Evolutionary conservation across 2,113 vertebrate genomes (phyloP).

Genomic region (Lagopus muta): DNA sequence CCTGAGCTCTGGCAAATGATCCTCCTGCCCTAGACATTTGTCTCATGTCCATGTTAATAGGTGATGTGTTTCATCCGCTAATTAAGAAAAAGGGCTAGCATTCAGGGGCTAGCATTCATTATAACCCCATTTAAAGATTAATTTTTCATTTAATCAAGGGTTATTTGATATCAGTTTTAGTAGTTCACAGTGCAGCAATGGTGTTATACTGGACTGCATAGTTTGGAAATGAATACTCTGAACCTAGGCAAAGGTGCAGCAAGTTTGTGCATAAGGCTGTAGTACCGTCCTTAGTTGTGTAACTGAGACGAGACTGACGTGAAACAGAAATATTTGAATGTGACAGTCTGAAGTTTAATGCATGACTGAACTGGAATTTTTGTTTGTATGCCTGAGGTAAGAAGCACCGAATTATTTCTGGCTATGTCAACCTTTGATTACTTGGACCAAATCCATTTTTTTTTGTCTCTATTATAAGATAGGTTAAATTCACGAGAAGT

Average conservation of each 20-base stretch:
- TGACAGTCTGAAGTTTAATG: slow-evolving; percentile 50
- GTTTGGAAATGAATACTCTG: background rate
- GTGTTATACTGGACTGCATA: accelerated
- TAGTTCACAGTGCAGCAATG: background rate
- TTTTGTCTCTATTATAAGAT: background rate
- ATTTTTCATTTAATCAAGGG: background rate
- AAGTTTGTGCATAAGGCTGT: background rate
- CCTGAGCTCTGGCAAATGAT: background rate
- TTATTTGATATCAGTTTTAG: background rate
- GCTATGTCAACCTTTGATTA: background rate
- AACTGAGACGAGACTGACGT: slow-evolving; percentile 39
- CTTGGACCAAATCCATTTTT: slow-evolving; percentile 15
- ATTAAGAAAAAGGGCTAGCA: background rate
- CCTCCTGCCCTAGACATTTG: background rate
- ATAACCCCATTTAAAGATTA: background rate
- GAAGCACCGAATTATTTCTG: slow-evolving; percentile 39
- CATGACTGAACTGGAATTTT: slow-evolving; percentile 55
- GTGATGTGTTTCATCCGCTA: background rate
- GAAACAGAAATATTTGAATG: slow-evolving; percentile 50
- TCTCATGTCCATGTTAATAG: background rate
- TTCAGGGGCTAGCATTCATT: background rate
- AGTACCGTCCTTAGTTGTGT: slow-evolving; percentile 29
- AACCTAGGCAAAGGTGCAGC: background rate
- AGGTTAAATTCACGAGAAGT: background rate
- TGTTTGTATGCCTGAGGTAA: slow-evolving; percentile 2